Base-by-base conservation (phyloP, 2,797 vertebrate species). In the Heterohyrax brucei region DNA sequence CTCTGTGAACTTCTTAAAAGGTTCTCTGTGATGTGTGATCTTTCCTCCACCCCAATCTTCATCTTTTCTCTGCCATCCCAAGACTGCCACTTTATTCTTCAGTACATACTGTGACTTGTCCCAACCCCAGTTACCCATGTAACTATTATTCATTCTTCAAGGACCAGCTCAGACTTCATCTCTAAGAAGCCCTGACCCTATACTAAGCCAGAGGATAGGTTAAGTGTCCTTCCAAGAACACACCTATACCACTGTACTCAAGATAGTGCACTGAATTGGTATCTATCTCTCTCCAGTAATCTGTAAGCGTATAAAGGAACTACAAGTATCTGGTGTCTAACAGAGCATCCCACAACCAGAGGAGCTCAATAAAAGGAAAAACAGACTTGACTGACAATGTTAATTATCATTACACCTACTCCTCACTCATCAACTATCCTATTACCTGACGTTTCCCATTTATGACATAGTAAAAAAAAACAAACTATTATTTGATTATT, bases 361-460 rank as follows among this genome's bases (percentile, higher is more conserved):
- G 95, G 93, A 53, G 46, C 30, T 73, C n/a, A 87, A 59, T 75
- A 87, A 81, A 70, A 81, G 89, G 44, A 96, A 89, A 83, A 87
- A 59, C 3, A 78, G 24, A 82, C 87, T 39, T 94, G 44, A 95
- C 10, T 39, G 21, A 19, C 33, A 85, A 64, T 73, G 56, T 44
- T 77, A 91, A 89, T 89, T 13, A 88, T 30, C n/a, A 93, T 72
- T 66, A 56, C 53, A 56, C 13, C 53, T 56, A 56, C 53, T 56
- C 53, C 53, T 56, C 10, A 56, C 12, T 56, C 13, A 56, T 56
- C 53, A 13, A 56, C 53, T 56, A 16, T 56, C 53, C 18, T 56
- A 13, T 56, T 56, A 56, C 14, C 53, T 56, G 53, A 56, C 4
- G 12, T 56, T 56, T 16, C 53, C 3, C 53, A 56, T 56, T 56